Base-by-base conservation (phyloP, 2,888 invertebrate species). In the Leptura quadrifasciata region DNA sequence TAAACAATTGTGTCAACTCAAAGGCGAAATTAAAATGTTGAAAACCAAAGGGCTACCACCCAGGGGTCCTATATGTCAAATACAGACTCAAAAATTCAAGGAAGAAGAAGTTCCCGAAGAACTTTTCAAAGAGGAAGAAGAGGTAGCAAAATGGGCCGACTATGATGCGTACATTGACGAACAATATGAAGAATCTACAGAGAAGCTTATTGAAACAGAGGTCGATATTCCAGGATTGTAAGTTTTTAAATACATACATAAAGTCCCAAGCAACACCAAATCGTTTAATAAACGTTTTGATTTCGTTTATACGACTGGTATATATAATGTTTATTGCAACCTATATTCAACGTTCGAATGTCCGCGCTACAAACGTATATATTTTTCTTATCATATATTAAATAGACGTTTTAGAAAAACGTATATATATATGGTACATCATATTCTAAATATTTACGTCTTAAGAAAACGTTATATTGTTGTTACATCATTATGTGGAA, bases 1-100 rank as follows among this genome's bases (percentile, higher is more conserved):
- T 52, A 80, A 82, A 31, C 89, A 90, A 72, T 88, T 89, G n/a
- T 83, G 85, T 61, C 83, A 83, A 35, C 79, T 83, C 31, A 82
- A 81, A 73, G 83, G 81, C n/a, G 84, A 85, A 82, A 88, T 88
- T 57, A 86, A 84, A 80, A 82, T 82, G 74, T 79, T 89, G 52
- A 87, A 84, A 75, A 87, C 87, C 6, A 89, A 89, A 84, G 87
- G 87, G 21, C 76, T 84, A 61, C 72, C 58, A 20, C 67, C 74
- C 74, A 74, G 61, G 70, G 70, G 21, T 52, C 35, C 75, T 72
- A 72, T 70, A 54, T 47, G 47, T 47, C 47, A 47, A 15, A 0
- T 31, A 31, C n/a, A 47, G 47, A n/a, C 47, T 2, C 5, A 6
- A 39, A 47, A 47, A 47, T n/a, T 39, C 39, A 39, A 31, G 12